Percentiles rank a stretch among this genome's conserved stretches.
Conservation (phyloP, 2,113 vertebrate species). For the Embiotoca jacksoni region DNA sequence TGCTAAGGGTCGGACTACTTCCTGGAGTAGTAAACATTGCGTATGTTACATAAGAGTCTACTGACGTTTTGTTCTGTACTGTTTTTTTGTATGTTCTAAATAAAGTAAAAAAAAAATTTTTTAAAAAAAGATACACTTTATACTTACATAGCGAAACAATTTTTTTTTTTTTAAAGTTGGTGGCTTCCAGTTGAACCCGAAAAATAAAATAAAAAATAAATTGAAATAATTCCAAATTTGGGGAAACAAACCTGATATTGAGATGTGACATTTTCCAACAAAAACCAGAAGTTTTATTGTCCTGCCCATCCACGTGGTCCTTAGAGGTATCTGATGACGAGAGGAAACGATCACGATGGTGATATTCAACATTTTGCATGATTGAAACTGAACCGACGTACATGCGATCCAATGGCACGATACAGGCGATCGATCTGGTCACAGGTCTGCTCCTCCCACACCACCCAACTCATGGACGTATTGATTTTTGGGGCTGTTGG, state of each 20-base stretch:
- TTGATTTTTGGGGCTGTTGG: conserved; percentile 91
- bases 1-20: too few species aligned
- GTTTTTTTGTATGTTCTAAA: too few species aligned
- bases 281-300: conserved; percentile 91
- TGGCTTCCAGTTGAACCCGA: too few species aligned
- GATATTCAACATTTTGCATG: not conserved
- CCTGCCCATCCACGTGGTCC: conserved; percentile 89
- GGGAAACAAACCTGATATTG: conserved; percentile 76
- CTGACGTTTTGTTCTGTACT: too few species aligned
- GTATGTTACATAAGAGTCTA: too few species aligned
- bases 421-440: conserved; percentile 86
- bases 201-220: too few species aligned
- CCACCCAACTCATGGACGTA: conserved; percentile 87
- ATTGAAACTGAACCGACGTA: conserved; percentile 62
- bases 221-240: too few species aligned
- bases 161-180: too few species aligned
- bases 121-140: too few species aligned
- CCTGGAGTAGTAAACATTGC: too few species aligned
- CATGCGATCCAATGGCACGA: conserved; percentile 89
- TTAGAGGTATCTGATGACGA: conserved; percentile 86
- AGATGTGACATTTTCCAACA: conserved; percentile 84
- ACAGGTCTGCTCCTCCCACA: conserved; percentile 94
- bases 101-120: too few species aligned
- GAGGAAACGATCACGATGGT: not conserved
- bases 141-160: too few species aligned